Evolutionary conservation across 2,113 vertebrate genomes (phyloP).

Genomic region (Saguinus midas): DNA sequence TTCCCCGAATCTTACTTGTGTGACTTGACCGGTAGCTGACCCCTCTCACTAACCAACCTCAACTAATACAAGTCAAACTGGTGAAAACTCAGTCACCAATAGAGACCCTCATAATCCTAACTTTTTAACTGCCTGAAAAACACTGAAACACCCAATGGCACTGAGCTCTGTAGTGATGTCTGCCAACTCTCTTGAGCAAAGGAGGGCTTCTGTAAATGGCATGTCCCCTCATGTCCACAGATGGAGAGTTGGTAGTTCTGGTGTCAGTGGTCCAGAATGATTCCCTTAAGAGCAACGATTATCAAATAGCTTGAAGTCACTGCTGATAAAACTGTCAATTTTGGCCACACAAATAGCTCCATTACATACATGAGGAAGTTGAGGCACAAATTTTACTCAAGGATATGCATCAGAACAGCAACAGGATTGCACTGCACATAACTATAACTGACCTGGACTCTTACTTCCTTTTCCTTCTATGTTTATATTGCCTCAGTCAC

Average conservation of each 20-base stretch:
- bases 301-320: not conserved
- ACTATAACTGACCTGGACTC: not conserved
- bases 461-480: not conserved
- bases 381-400: not conserved
- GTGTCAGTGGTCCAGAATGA: too few relatives aligned
- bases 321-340: not conserved
- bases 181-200: not conserved
- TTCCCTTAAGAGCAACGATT: not conserved
- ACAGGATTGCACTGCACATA: not conserved
- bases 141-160: fast-evolving
- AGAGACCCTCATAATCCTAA: not conserved
- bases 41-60: not conserved
- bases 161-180: not conserved
- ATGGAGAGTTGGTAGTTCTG: not conserved
- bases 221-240: not conserved
- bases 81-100: not conserved
- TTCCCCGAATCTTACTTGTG: not conserved
- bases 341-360: not conserved
- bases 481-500: not conserved
- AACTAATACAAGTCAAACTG: not conserved
- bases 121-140: not conserved
- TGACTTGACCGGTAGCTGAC: not conserved
- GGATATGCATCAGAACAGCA: not conserved
- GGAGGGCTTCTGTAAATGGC: not conserved
- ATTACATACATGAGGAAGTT: not conserved